Evolutionary conservation across 2,113 vertebrate genomes (phyloP).

Genomic region (Gracilinanus agilis): DNA sequence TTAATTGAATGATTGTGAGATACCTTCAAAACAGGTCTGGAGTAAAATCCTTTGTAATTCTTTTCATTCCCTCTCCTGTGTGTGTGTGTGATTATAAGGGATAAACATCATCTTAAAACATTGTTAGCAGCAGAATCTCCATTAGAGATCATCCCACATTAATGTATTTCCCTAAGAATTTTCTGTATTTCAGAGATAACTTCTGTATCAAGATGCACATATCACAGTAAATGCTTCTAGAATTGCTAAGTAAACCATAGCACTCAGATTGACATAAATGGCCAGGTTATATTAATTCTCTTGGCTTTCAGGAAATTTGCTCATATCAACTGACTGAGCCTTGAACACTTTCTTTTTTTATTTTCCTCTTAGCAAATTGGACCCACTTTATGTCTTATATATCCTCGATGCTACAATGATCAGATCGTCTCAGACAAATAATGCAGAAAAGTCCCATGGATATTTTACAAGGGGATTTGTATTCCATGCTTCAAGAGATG

Average conservation of each 20-base stretch:
- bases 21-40: background rate
- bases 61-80: background rate
- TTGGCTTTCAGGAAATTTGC: background rate
- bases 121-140: background rate
- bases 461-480: background rate
- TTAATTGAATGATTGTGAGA: slow-evolving; percentile 16
- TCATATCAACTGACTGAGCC: background rate
- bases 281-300: background rate
- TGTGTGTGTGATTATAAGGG: background rate
- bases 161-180: background rate
- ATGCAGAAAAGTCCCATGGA: background rate
- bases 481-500: background rate
- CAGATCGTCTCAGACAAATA: background rate
- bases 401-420: background rate
- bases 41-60: background rate
- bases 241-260: slow-evolving; percentile 23
- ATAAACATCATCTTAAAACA: background rate
- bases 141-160: rapidly evolving
- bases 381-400: background rate
- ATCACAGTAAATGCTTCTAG: background rate
- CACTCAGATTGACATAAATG: background rate
- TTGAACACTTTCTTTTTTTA: background rate
- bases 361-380: slow-evolving; percentile 22
- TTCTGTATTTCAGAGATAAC: background rate
- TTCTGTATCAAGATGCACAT: rapidly evolving